Percentiles rank a stretch among this genome's conserved stretches.
Conservation (phyloP, 1,140 invertebrate species). For the Brachionus angularis region DNA sequence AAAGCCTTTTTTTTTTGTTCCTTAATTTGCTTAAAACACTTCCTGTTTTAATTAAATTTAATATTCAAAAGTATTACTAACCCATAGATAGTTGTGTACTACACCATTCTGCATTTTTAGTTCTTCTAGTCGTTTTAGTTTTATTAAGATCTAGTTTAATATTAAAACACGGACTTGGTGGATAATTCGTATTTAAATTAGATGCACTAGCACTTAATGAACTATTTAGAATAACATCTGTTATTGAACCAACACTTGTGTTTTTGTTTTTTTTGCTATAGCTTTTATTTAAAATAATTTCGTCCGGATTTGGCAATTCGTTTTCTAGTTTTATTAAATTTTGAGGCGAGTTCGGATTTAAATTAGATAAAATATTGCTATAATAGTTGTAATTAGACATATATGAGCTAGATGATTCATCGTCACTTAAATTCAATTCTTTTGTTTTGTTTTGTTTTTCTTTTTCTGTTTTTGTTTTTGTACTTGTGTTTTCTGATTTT, state of each 20-base stretch:
- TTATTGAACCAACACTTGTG: constrained; percentile 13
- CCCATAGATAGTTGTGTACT: neutral
- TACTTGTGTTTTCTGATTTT: neutral
- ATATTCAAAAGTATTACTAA: too few species aligned
- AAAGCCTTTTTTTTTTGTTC: too few species aligned
- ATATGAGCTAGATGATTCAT: constrained; percentile 1
- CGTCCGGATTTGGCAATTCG: neutral
- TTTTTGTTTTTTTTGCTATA: too few species aligned
- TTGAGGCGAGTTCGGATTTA: neutral
- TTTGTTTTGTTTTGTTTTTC: neutral
- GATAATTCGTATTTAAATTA: constrained; percentile 4
- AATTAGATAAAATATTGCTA: constrained; percentile 27
- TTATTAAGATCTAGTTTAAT: neutral
- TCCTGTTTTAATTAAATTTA: too few species aligned
- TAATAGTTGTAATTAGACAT: constrained; percentile 35
- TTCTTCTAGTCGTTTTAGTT: neutral
- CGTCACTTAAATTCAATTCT: neutral
- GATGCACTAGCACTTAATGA: constrained; percentile 27
- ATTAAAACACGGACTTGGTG: too few species aligned
- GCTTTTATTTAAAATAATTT: too few species aligned
- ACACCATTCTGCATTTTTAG: constrained; percentile 10
- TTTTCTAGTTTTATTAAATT: constrained; percentile 1
- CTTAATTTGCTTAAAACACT: too few species aligned
- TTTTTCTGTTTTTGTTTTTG: neutral
- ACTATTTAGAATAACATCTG: constrained; percentile 19